A percentile compares a stretch with the other conserved stretches of the same genome.
These are phyloP conservation scores for Ptychoptera contaminata DNA, from an alignment of 2,888 invertebrate genomes.

Conservation along the genomic window DNA sequence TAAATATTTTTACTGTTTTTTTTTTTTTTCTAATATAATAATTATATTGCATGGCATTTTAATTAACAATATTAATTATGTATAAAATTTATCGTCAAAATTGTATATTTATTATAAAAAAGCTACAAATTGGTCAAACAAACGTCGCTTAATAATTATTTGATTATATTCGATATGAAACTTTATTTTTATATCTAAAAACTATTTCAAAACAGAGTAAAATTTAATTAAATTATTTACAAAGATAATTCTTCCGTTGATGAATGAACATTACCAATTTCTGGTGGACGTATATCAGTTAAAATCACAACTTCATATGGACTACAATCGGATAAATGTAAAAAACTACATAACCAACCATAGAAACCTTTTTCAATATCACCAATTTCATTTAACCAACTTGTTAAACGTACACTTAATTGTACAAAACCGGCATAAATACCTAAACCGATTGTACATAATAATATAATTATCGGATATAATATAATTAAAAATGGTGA, in stretches of 20 bases:
- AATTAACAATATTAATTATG: no score
- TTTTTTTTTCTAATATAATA: no score
- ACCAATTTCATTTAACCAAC: constrained; percentile 53
- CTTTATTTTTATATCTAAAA: no score
- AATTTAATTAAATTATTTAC: constrained; percentile 14
- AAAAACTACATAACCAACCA: constrained; percentile 53
- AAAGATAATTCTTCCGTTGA: constrained; percentile 31
- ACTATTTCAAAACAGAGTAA: no score
- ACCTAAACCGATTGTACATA: constrained; percentile 48
- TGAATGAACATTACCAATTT: constrained; percentile 18
- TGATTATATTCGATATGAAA: no score
- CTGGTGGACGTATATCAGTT: constrained; percentile 35
- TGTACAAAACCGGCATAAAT: constrained; percentile 51
- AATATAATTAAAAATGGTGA: constrained; percentile 50
- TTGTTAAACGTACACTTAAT: constrained; percentile 47
- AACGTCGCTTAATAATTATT: no score
- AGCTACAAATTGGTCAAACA: no score
- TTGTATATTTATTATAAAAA: no score
- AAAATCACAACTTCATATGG: constrained; percentile 56
- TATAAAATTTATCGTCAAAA: no score
- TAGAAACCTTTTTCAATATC: constrained; percentile 68
- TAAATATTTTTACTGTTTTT: no score
- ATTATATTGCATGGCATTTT: no score
- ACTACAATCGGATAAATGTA: constrained; percentile 54
- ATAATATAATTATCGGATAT: constrained; percentile 51